phyloP scores from a whole-genome alignment of 2,888 invertebrate genomes.

The Sturmia bella region DNA sequence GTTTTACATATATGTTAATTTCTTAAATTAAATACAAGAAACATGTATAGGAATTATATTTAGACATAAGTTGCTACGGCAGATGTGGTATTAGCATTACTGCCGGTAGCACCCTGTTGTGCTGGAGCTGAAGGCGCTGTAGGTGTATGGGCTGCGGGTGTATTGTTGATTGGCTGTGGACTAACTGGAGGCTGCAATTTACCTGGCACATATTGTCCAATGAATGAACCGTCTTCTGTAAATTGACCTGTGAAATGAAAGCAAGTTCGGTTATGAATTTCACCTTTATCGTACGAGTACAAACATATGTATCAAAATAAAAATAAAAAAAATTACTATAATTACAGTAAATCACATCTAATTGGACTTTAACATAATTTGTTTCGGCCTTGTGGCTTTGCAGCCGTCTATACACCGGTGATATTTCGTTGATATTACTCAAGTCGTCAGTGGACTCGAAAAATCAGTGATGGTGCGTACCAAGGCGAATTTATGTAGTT shows the following conservation, averaged over 20 bases:
- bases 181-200: slow-evolving; percentile 86
- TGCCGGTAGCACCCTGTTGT: slow-evolving; percentile 77
- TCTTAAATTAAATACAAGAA: slow-evolving; percentile 48
- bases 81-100: slow-evolving; percentile 72
- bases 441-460: no score
- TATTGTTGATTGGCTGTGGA: slow-evolving; percentile 79
- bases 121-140: slow-evolving; percentile 80
- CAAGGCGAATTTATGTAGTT: no score
- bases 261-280: no score
- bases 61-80: slow-evolving; percentile 87
- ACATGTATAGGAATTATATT: slow-evolving; percentile 71
- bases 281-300: no score
- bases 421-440: no score
- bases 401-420: no score
- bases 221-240: slow-evolving; percentile 98
- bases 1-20: slow-evolving; percentile 49
- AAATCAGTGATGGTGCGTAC: no score
- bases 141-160: slow-evolving; percentile 78
- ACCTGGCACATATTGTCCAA: slow-evolving; percentile 96
- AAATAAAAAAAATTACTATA: no score
- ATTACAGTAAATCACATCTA: no score
- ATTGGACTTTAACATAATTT: no score
- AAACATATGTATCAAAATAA: no score
- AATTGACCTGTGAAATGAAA: slow-evolving; percentile 85
- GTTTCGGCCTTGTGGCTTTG: no score